Evolutionary conservation across 2,113 vertebrate species (phyloP).

Genomic region (Triplophysa rosa): DNA sequence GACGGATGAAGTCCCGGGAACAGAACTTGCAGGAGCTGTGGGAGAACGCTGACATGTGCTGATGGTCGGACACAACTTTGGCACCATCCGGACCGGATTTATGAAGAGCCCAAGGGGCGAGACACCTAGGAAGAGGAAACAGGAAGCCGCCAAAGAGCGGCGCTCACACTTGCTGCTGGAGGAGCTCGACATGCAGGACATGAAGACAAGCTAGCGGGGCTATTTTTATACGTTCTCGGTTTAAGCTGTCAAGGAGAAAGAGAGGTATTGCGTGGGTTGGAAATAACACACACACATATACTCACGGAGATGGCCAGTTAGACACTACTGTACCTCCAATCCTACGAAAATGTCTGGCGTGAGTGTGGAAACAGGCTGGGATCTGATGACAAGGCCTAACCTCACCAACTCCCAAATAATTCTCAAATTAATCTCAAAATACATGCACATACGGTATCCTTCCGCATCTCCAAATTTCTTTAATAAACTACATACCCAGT

Average conservation of each 20-base stretch:
- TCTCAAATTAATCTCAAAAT: no score
- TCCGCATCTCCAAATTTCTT: background rate
- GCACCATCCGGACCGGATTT: conserved; percentile 60
- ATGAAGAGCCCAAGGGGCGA: conserved; percentile 58
- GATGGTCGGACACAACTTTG: background rate
- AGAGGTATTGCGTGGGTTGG: conserved; percentile 8
- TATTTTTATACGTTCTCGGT: conserved; percentile 24
- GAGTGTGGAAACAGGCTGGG: no score
- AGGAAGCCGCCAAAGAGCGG: background rate
- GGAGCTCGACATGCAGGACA: background rate
- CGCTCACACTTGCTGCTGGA: background rate
- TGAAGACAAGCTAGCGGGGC: background rate
- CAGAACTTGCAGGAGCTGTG: background rate
- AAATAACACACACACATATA: background rate
- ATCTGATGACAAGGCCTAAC: no score
- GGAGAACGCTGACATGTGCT: conserved; percentile 21
- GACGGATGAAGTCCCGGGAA: conserved; percentile 8
- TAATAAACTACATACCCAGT: background rate
- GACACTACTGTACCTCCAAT: background rate
- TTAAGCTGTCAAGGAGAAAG: conserved; percentile 24
- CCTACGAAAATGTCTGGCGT: no score
- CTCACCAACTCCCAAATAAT: no score
- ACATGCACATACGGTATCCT: no score
- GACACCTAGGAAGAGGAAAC: conserved; percentile 59
- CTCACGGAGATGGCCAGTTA: background rate